Evolutionary conservation across 2,113 vertebrate genomes (phyloP), one percentile per base, ranked within the genome.

Genomic region (Cervus canadensis): DNA sequence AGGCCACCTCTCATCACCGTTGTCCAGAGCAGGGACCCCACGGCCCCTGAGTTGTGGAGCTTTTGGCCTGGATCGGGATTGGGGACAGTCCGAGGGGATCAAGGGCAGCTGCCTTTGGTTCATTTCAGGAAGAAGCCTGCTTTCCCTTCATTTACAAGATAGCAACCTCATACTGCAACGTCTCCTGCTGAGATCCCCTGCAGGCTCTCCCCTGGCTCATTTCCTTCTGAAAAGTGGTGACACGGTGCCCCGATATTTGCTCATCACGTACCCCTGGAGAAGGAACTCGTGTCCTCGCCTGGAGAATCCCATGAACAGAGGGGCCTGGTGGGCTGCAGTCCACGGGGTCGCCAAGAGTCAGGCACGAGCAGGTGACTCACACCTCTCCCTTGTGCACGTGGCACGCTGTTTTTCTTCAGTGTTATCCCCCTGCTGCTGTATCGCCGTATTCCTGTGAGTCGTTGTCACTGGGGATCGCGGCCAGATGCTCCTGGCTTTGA

Each of bases 401-500:
- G 21, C 15, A 8, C 3, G 15, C 40, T 21, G 7, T 7, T n/a
- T 62, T 67, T 43, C 28, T 45, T 30, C 40, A 1, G 14, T 10
- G 25, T 78, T 67, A 5, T 16, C 23, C 21, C n/a, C 5, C 45
- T n/a, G 64, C 60, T 85, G 67, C 43, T 79, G 26, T 79, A 9
- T n/a, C 3, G 16, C 10, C 2, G 6, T 52, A 71, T 71, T 36
- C 36, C 4, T 21, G 2, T n/a, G 12, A 7, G 13, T 23, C 17
- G 0, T 1, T 3, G 36, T 36, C 21, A 7, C 23, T 28, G 43
- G 0, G 3, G 23, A 83, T 45, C 30, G 1, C 0, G 0, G 17
- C 8, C 45, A 5, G n/a, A 45, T 3, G 2, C 76, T 48, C 14
- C 48, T 26, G 54, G 81, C 62, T 28, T 59, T 3, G 25, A 78